These are phyloP conservation scores for Atherinomorus stipes DNA, from an alignment of 2,113 vertebrate genomes.

Conservation along the genomic window DNA sequence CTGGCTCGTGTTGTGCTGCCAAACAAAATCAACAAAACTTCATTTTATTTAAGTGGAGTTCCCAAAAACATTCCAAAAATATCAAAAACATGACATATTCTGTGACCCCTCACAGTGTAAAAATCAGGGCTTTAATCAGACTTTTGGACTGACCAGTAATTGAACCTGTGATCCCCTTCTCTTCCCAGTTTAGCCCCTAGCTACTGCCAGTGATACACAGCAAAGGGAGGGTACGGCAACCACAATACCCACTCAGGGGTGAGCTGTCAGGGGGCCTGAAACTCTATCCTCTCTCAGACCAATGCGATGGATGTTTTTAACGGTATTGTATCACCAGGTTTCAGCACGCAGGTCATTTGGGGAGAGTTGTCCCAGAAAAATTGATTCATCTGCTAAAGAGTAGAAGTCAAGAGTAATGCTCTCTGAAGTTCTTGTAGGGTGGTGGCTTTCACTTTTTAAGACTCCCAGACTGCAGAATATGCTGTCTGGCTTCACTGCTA, in stretches of 20 bases:
- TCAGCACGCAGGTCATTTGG: slow-evolving; percentile 53
- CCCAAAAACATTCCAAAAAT: not conserved
- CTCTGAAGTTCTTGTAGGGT: slow-evolving; percentile 24
- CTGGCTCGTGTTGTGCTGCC: not conserved
- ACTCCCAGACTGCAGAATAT: slow-evolving; percentile 23
- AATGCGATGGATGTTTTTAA: slow-evolving; percentile 51
- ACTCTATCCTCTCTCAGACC: slow-evolving; percentile 66
- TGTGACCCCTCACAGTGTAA: slow-evolving; percentile 8
- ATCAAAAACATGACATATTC: not conserved
- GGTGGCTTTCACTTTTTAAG: slow-evolving; percentile 28
- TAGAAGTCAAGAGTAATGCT: slow-evolving; percentile 28
- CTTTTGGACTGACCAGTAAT: slow-evolving; percentile 69
- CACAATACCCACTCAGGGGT: slow-evolving; percentile 72
- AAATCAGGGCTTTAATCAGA: slow-evolving; percentile 62
- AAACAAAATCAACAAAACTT: too few species aligned
- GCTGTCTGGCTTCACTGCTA: slow-evolving; percentile 12
- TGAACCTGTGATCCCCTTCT: slow-evolving; percentile 67
- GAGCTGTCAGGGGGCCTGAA: slow-evolving; percentile 75
- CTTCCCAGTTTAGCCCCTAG: slow-evolving; percentile 66
- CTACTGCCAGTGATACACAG: slow-evolving; percentile 67
- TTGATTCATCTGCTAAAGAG: slow-evolving; percentile 46
- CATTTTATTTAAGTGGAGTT: not conserved
- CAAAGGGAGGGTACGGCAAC: slow-evolving; percentile 39
- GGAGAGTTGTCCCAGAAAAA: slow-evolving; percentile 51
- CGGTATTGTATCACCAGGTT: slow-evolving; percentile 45